Evolutionary conservation across 64 coral and sea anemone species (phyloP), one percentile per base, ranked within the genome.

Genomic region (Platygyra sinensis): DNA sequence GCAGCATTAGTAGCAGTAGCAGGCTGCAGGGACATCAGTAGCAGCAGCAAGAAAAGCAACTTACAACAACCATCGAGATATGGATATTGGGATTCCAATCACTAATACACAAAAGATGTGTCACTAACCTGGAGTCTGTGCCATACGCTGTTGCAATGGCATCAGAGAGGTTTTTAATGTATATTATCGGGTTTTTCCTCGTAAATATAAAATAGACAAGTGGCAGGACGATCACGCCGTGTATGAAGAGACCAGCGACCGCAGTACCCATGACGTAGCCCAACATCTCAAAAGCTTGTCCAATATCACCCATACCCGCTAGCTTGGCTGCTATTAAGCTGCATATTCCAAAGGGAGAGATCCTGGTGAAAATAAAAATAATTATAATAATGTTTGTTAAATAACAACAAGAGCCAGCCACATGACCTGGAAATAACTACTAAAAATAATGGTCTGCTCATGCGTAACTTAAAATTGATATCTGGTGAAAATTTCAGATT

Each of bases 341-440:
- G 29, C 94, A 92, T 27, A 96, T 96, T 72, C 94, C 94, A 74
- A 96, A 74, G 8, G 94, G 94, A 89, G 94, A 96, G n/a, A 86
- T 3, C 94, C 94, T 96, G 74, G 49, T 31, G 32, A 59, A 32
- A 50, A 38, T 25, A 60, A 57, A 10, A 9, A 90, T 4, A 51
- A 64, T 77, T 18, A 27, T 16, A 30, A 29, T 20, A 38, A 11
- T 31, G n/a, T n/a, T n/a, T n/a, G n/a, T n/a, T n/a, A n/a, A 57
- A 16, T 13, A 57, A 36, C 3, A 36, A 36, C n/a, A n/a, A 36
- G 33, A 3, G 3, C 33, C 33, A 36, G 33, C 33, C 33, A 36
- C 33, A 36, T 36, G 33, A 36, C 33, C 33, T 36, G 33, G 33
- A 36, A 36, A 36, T 36, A 36, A 36, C 33, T 36, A 3, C 33